Conservation (phyloP, 2,888 invertebrate species). For the Disparrhopalites patrizii region DNA sequence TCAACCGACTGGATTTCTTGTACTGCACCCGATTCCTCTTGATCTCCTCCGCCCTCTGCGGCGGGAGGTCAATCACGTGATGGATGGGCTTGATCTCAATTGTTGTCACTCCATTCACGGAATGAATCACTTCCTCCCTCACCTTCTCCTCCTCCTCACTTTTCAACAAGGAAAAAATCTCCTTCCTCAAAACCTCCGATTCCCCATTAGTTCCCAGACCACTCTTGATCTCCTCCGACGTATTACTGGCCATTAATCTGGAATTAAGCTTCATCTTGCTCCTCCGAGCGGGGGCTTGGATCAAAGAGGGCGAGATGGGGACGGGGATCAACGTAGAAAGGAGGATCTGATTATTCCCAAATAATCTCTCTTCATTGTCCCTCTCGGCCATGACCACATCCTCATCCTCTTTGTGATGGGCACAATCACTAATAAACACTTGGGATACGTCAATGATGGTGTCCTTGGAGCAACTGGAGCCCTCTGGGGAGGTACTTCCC, state of each 20-base stretch:
- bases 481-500: not conserved
- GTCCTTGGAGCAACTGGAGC: not conserved
- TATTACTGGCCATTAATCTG: too few species aligned
- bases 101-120: slow-evolving; percentile 30
- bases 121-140: slow-evolving; percentile 1
- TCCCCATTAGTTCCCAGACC: too few species aligned
- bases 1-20: slow-evolving; percentile 42
- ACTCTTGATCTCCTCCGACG: too few species aligned
- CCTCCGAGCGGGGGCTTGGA: not conserved
- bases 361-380: slow-evolving; percentile 12
- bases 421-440: not conserved
- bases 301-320: not conserved
- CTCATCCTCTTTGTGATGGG: not conserved
- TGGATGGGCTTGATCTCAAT: slow-evolving; percentile 39
- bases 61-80: slow-evolving; percentile 43
- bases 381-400: slow-evolving; percentile 8
- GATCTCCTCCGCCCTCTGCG: slow-evolving; percentile 35
- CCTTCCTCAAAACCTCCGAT: too few species aligned
- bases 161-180: too few species aligned
- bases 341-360: slow-evolving; percentile 2
- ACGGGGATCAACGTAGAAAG: not conserved
- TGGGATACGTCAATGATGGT: not conserved
- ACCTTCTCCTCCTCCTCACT: too few species aligned
- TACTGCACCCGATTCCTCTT: slow-evolving; percentile 36
- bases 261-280: too few species aligned